Conservation (phyloP, 2,888 invertebrate genomes). For the Tineola bisselliella region DNA sequence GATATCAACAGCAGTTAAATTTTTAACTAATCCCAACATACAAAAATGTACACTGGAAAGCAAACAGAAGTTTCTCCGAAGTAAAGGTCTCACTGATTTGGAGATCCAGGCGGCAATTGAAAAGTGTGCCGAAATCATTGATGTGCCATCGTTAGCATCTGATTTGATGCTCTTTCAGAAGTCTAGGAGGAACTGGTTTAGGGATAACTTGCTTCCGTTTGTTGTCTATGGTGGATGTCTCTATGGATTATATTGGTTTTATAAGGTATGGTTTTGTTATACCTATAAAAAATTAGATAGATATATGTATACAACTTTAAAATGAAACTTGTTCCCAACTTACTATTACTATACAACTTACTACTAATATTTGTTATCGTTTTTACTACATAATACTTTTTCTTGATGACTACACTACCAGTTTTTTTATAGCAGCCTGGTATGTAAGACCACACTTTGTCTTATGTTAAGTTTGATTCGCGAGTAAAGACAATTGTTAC, state of each 20-base stretch:
- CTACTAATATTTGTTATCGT: no score
- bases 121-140: slow-evolving; percentile 60
- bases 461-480: no score
- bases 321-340: no score
- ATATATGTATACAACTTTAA: not conserved
- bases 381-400: no score
- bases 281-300: not conserved
- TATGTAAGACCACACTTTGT: no score
- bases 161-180: slow-evolving; percentile 52
- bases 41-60: slow-evolving; percentile 77
- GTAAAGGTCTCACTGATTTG: slow-evolving; percentile 78
- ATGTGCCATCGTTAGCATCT: slow-evolving; percentile 45
- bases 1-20: slow-evolving; percentile 87
- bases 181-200: slow-evolving; percentile 55
- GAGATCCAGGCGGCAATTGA: slow-evolving; percentile 82
- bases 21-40: slow-evolving; percentile 87
- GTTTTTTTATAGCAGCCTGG: no score
- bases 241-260: slow-evolving; percentile 83
- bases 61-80: slow-evolving; percentile 80
- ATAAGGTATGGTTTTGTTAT: slow-evolving; percentile 70
- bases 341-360: no score
- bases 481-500: no score
- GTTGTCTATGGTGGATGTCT: slow-evolving; percentile 80
- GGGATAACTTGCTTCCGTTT: slow-evolving; percentile 76
- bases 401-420: no score